Percentiles rank a stretch among this genome's conserved stretches.
These are phyloP conservation scores for Scaptodrosophila latifasciaeformis DNA, from an alignment of 2,888 invertebrate species.

Conservation along the genomic window DNA sequence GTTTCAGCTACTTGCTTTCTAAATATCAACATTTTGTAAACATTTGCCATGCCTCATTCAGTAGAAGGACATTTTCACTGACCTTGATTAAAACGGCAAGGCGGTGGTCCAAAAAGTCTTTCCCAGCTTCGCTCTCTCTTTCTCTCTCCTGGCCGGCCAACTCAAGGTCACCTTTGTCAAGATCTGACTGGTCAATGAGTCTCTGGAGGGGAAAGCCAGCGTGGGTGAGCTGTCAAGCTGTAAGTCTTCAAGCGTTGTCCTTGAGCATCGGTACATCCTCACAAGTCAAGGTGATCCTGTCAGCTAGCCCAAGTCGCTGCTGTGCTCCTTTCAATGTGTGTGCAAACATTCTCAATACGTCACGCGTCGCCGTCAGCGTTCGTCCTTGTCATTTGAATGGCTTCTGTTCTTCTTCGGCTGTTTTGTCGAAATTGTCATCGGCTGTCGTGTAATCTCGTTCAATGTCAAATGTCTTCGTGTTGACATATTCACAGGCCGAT, in stretches of 20 bases:
- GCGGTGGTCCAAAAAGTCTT: constrained; percentile 28
- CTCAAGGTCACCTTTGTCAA: not conserved
- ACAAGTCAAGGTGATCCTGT: constrained; percentile 52
- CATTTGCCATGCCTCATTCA: constrained; percentile 51
- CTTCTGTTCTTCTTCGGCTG: constrained; percentile 49
- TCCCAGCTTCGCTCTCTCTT: no score
- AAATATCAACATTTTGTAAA: not conserved
- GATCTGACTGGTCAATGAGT: no score
- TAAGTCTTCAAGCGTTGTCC: constrained; percentile 14
- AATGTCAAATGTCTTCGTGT: constrained; percentile 52
- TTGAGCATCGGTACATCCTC: constrained; percentile 46
- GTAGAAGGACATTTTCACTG: constrained; percentile 49
- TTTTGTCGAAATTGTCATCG: no score
- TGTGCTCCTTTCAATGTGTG: constrained; percentile 52
- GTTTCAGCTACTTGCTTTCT: constrained; percentile 27
- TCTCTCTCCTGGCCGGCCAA: no score
- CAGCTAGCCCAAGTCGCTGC: constrained; percentile 29
- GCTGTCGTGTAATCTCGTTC: constrained; percentile 32
- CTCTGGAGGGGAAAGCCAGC: constrained; percentile 26
- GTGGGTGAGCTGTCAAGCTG: constrained; percentile 37
- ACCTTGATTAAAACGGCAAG: constrained; percentile 58
- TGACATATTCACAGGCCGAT: constrained; percentile 54
- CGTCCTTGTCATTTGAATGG: constrained; percentile 41
- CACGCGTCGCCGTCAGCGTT: constrained; percentile 42
- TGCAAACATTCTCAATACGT: constrained; percentile 64